phyloP scores from a whole-genome alignment of 2,113 vertebrate species.

The Lophius piscatorius region DNA sequence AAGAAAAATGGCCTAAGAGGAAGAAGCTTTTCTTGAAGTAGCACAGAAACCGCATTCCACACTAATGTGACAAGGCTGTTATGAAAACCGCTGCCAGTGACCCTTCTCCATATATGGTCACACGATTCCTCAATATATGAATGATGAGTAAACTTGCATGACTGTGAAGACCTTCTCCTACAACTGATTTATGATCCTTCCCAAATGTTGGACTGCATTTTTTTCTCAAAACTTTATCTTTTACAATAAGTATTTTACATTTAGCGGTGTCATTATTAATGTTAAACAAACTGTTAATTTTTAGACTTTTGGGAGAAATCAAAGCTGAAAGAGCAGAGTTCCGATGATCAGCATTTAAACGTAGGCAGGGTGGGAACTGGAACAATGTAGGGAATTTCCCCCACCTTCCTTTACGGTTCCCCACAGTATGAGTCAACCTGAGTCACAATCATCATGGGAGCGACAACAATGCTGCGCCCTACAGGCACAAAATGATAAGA shows the following conservation, averaged over 20 bases:
- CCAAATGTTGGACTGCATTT: background rate
- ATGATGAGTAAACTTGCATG: background rate
- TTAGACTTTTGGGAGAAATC: background rate
- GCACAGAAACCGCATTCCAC: constrained; percentile 53
- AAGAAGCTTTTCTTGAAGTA: constrained; percentile 52
- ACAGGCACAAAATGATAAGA: constrained; percentile 26
- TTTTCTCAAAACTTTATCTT: background rate
- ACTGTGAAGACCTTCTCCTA: background rate
- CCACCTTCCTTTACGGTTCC: constrained; percentile 49
- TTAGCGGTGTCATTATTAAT: background rate
- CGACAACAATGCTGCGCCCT: constrained; percentile 56
- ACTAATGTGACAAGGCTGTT: constrained; percentile 25
- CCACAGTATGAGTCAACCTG: constrained; percentile 10
- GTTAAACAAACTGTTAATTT: background rate
- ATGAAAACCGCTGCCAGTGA: constrained; percentile 20
- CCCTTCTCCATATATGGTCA: no score
- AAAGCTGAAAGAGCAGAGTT: background rate
- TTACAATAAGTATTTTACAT: background rate
- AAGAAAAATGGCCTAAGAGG: constrained; percentile 69
- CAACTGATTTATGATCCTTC: constrained; percentile 11
- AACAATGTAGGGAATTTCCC: constrained; percentile 72
- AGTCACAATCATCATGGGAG: background rate
- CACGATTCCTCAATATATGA: constrained; percentile 6
- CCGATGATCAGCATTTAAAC: constrained; percentile 9
- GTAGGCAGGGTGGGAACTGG: constrained; percentile 43